These are phyloP conservation scores for Uloborus diversus DNA, from an alignment of 1,140 invertebrate genomes.

Conservation along the genomic window DNA sequence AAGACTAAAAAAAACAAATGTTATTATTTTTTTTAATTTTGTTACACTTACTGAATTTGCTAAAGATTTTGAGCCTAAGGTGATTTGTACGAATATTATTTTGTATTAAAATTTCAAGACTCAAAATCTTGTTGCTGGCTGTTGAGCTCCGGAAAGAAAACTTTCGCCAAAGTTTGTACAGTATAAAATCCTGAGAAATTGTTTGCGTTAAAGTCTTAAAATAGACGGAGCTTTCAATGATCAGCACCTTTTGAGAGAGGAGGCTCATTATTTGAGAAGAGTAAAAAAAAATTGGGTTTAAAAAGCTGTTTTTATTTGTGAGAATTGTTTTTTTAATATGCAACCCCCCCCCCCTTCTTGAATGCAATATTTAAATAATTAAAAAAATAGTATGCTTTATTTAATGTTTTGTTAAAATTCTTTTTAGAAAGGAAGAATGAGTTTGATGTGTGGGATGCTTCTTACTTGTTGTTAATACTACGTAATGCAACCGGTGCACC, in stretches of 20 bases:
- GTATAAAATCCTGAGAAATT: no score
- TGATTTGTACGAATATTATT: no score
- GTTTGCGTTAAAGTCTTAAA: no score
- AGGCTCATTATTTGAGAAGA: neutral
- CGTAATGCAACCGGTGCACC: neutral
- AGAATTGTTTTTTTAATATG: neutral
- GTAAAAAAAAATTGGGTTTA: neutral
- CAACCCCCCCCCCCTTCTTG: neutral
- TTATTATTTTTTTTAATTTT: no score
- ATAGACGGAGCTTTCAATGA: no score
- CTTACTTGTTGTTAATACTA: slow-evolving; percentile 8
- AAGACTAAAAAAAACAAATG: no score
- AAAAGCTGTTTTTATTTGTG: neutral
- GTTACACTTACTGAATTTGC: no score
- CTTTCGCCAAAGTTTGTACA: no score
- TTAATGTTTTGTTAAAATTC: neutral
- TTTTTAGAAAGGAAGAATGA: neutral
- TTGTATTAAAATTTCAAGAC: no score
- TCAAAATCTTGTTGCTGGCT: no score
- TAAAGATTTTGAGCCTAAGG: no score
- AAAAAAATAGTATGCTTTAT: neutral
- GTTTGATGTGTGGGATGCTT: slow-evolving; percentile 18
- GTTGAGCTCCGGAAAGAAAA: no score
- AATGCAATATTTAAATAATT: neutral
- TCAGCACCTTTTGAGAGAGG: neutral